Evolutionary conservation across 2,797 vertebrate genomes (phyloP).

Genomic region (Micromesistius poutassou): DNA sequence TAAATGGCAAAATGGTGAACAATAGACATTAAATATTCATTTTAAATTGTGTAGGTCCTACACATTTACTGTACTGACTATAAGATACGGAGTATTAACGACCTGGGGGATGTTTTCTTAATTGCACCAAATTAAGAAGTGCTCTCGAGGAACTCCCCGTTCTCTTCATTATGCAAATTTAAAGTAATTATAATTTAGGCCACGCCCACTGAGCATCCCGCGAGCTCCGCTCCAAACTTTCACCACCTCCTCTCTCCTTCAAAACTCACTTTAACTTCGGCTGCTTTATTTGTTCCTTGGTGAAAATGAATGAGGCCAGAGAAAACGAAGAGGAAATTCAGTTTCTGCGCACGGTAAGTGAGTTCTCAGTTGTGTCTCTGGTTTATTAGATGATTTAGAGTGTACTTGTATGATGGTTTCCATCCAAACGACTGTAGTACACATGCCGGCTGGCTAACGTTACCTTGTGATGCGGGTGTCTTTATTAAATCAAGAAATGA

Average conservation of each 20-base stretch:
- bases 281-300: neutral
- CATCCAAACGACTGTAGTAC: neutral
- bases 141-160: too few species aligned
- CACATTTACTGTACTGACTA: too few species aligned
- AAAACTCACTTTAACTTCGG: neutral
- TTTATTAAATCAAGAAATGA: neutral
- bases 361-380: neutral
- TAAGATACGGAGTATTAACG: too few species aligned
- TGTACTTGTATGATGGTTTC: neutral
- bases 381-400: neutral
- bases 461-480: neutral
- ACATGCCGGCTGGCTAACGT: too few species aligned
- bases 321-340: slow-evolving; percentile 70
- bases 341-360: slow-evolving; percentile 73
- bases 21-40: too few species aligned
- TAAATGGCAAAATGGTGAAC: neutral
- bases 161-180: too few species aligned
- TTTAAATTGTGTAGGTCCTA: too few species aligned
- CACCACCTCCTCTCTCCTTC: neutral
- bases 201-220: too few species aligned
- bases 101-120: too few species aligned
- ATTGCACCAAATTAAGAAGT: too few species aligned
- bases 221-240: too few species aligned
- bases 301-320: slow-evolving; percentile 48
- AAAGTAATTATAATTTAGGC: too few species aligned